Base-by-base conservation (phyloP, 1,140 invertebrate species). In the Bombus terrestris region DNA sequence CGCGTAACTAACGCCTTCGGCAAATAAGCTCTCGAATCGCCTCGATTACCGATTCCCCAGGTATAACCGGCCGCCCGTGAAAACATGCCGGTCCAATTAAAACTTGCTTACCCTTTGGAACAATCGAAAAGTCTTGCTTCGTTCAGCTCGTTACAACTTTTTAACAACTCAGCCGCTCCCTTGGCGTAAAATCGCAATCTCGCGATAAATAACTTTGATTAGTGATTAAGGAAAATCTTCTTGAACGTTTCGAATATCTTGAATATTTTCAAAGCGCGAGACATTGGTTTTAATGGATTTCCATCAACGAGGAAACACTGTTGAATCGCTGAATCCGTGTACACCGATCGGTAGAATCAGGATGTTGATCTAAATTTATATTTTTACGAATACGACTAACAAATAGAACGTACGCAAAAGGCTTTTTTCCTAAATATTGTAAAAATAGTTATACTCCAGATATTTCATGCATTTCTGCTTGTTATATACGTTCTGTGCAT, bases 1-100 rank as follows among this genome's bases (percentile, higher is more conserved):
- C 82, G 75, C 75, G 82, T 78, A 84, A 84, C 75, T 59, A 78
- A 79, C 74, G 62, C 47, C 37, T 41, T 32, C 25, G 53, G 28
- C 64, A 77, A 83, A 69, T 43, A 47, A 75, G 57, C 53, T 41
- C 12, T 15, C 28, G 39, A 72, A 72, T 41, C 39, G 25, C 13
- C 69, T 32, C 39, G 59, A 69, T 83, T 82, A 43, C 53, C 69
- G 47, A 75, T 47, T 76, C 57, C 41, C n/a, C 22, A 15, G 43
- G 41, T 8, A 66, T 83, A 66, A 68, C 18, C 25, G 9, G 3
- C 15, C 25, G 32, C 0, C 66, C 32, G 41, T 47, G 47, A 39
- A 81, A 47, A 41, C 39, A 37, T 15, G 39, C 18, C 53, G 39
- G 10, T 12, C 81, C 72, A 83, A 83, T 76, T 76, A 76, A 83